Evolutionary conservation across 2,797 vertebrate genomes (phyloP).

Genomic region (Pseudocheirus occidentalis): DNA sequence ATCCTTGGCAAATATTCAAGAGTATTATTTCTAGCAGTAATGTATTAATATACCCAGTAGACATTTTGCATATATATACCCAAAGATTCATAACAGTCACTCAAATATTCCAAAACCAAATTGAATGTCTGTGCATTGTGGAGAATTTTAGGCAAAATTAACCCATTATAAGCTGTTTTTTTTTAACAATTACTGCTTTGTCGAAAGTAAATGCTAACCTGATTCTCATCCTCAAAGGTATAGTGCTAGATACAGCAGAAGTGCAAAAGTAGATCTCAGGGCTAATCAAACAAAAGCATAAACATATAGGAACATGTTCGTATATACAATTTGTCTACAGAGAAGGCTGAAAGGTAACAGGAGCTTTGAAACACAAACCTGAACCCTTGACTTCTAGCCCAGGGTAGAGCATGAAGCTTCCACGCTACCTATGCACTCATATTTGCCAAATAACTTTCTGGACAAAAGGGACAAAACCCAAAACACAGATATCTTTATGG

Average conservation of each 20-base stretch:
- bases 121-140: constrained; percentile 19
- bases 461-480: constrained; percentile 67
- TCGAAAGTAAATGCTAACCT: constrained; percentile 31
- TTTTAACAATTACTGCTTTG: constrained; percentile 49
- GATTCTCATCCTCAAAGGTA: constrained; percentile 58
- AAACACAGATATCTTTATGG: constrained; percentile 63
- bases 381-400: constrained; percentile 51
- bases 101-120: constrained; percentile 61
- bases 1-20: constrained; percentile 58
- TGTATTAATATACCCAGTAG: constrained; percentile 40
- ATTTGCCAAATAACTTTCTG: constrained; percentile 65
- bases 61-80: constrained; percentile 59
- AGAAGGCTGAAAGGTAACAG: constrained; percentile 53
- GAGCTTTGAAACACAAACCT: constrained; percentile 55
- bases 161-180: constrained; percentile 34
- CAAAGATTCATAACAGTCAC: constrained; percentile 54
- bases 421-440: constrained; percentile 67
- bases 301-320: constrained; percentile 43
- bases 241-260: constrained; percentile 30
- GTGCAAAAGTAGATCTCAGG: constrained; percentile 52
- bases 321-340: constrained; percentile 54
- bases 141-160: constrained; percentile 32
- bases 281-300: constrained; percentile 43
- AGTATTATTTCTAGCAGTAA: constrained; percentile 43
- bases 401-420: constrained; percentile 56